phyloP scores from a whole-genome alignment of 2,888 invertebrate species.

The Leistus spinibarbis region DNA sequence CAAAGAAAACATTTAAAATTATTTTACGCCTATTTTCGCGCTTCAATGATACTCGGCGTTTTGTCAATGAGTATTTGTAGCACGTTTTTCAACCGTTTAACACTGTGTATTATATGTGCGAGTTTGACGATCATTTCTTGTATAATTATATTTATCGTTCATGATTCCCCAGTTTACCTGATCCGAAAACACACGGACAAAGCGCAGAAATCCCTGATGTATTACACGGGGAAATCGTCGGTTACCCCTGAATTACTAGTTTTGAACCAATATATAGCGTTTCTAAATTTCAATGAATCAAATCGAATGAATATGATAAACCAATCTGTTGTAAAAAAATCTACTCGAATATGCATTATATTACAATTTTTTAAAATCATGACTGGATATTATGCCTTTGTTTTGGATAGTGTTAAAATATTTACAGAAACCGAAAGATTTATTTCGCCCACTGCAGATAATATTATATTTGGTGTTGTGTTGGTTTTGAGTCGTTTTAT shows the following conservation, averaged over 20 bases:
- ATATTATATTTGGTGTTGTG: conserved; percentile 42
- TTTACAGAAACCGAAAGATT: neutral
- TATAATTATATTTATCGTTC: conserved; percentile 42
- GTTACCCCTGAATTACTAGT: conserved; percentile 45
- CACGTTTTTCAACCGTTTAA: conserved; percentile 28
- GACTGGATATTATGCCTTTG: conserved; percentile 47
- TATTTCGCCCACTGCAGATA: conserved; percentile 37
- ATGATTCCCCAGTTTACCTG: conserved; percentile 49
- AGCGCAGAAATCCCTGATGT: conserved; percentile 44
- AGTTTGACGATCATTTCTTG: conserved; percentile 41
- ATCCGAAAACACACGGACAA: conserved; percentile 42
- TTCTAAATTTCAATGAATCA: conserved; percentile 42
- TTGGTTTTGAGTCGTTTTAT: conserved; percentile 44
- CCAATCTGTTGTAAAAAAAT: conserved; percentile 47
- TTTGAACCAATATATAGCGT: conserved; percentile 46
- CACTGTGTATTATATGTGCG: conserved; percentile 39
- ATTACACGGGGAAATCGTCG: conserved; percentile 46
- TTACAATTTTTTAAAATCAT: conserved; percentile 43
- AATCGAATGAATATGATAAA: conserved; percentile 46
- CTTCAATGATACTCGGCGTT: conserved; percentile 41
- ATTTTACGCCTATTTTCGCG: conserved; percentile 19
- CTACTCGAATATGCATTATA: conserved; percentile 44
- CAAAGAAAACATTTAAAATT: conserved; percentile 38
- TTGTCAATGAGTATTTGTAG: conserved; percentile 40
- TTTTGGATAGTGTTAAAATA: conserved; percentile 43